Evolutionary conservation across 2,888 invertebrate genomes (phyloP), one percentile per base, ranked within the genome.

Genomic region (Lepeophtheirus nordmannii): DNA sequence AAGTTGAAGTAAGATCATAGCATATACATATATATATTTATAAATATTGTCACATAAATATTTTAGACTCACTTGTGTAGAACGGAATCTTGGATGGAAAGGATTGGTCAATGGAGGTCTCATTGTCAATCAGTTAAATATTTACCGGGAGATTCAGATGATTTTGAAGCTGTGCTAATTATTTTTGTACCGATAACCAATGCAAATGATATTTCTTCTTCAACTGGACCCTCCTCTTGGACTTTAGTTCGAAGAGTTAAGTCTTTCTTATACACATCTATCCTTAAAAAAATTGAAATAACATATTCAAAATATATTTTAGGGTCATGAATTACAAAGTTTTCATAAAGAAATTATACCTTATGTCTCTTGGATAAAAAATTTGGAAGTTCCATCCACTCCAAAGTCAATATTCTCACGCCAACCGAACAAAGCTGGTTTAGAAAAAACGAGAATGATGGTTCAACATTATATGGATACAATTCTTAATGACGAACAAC

Each of bases 31-130:
- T 7, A 30, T 30, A 5, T 30, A 30, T 30, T 30, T 30, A 30
- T 30, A 30, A 30, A 5, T 30, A 30, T 5, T 30, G 2, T 30
- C 7, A 5, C 3, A 30, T 5, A 30, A 5, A 30, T 30, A 5
- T 30, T 7, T 30, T 30, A 30, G 74, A 86, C 87, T 0, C 90
- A 92, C 76, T 79, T 91, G 65, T 82, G 84, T 17, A 80, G 90
- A 56, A 91, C 91, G 0, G 89, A 90, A 76, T 83, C 85, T 62
- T 92, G 92, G 92, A 86, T 87, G 0, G 89, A 89, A 71, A 87
- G 91, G 74, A 78, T 91, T 70, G 90, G 91, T 23, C 82, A 82
- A 70, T 92, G 92, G 92, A 82, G 85, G 68, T 89, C 89, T 9
- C 83, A 84, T 57, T 86, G 91, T 30, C 86, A 87, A 74, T 86